Conservation (phyloP, 2,113 vertebrate species). For the Psittacara wagleri region DNA sequence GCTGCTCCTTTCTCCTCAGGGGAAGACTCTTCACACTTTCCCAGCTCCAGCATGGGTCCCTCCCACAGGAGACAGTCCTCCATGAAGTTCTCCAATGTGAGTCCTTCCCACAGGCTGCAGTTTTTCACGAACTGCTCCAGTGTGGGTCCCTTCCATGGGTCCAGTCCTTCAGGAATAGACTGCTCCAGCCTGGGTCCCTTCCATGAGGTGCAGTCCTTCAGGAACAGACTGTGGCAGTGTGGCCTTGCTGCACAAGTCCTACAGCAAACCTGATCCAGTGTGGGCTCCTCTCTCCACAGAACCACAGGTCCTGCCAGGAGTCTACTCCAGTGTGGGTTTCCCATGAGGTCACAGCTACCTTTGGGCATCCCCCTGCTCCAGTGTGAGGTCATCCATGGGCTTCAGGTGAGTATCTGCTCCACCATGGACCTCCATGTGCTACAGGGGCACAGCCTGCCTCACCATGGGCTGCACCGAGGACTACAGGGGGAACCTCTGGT, state of each 20-base stretch:
- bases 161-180: background rate
- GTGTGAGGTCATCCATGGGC: background rate
- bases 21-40: background rate
- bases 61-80: background rate
- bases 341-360: background rate
- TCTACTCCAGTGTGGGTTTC: background rate
- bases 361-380: background rate
- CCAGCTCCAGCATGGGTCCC: background rate
- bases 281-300: background rate
- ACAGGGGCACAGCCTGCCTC: background rate
- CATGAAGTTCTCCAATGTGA: background rate
- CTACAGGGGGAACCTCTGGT: background rate
- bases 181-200: no score
- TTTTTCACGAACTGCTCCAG: background rate
- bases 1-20: background rate
- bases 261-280: background rate
- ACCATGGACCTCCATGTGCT: background rate
- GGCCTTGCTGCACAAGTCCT: background rate
- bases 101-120: background rate
- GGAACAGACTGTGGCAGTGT: background rate
- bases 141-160: no score
- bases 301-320: background rate
- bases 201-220: background rate
- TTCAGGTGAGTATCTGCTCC: background rate
- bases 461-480: background rate